Evolutionary conservation across 2,888 invertebrate species (phyloP).

Genomic region (Meganola albula): DNA sequence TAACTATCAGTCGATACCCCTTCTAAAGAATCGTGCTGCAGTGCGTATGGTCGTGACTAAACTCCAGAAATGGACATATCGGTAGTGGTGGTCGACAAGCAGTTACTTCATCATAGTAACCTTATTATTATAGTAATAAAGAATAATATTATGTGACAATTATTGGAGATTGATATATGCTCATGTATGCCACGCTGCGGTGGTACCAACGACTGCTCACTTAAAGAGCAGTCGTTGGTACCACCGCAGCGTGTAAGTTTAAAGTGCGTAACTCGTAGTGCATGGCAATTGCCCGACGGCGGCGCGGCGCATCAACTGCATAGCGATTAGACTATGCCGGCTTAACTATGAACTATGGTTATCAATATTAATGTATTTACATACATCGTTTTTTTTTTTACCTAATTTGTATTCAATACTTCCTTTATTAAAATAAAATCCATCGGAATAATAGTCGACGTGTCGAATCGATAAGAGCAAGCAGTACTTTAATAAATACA

Average conservation of each 20-base stretch:
- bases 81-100: conserved; percentile 46
- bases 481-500: too few relatives aligned
- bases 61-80: conserved; percentile 67
- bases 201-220: conserved; percentile 57
- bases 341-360: conserved; percentile 45
- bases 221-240: conserved; percentile 63
- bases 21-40: conserved; percentile 54
- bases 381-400: conserved; percentile 52
- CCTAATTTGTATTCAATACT: conserved; percentile 62
- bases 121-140: conserved; percentile 43
- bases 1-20: conserved; percentile 68
- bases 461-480: too few relatives aligned
- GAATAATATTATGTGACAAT: conserved; percentile 39
- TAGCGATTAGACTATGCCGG: conserved; percentile 58
- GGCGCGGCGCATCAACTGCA: conserved; percentile 51
- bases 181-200: conserved; percentile 37
- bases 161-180: conserved; percentile 41
- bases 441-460: conserved; percentile 23
- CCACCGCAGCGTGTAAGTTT: conserved; percentile 29
- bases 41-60: conserved; percentile 65
- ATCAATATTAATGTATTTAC: conserved; percentile 56
- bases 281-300: conserved; percentile 69
- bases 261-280: conserved; percentile 50
- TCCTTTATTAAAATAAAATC: conserved; percentile 42
- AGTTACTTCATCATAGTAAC: conserved; percentile 20